Percentiles rank a stretch among this genome's conserved stretches.
These are phyloP conservation scores for Clepsis dumicolana DNA, from an alignment of 2,888 invertebrate genomes.

Conservation along the genomic window DNA sequence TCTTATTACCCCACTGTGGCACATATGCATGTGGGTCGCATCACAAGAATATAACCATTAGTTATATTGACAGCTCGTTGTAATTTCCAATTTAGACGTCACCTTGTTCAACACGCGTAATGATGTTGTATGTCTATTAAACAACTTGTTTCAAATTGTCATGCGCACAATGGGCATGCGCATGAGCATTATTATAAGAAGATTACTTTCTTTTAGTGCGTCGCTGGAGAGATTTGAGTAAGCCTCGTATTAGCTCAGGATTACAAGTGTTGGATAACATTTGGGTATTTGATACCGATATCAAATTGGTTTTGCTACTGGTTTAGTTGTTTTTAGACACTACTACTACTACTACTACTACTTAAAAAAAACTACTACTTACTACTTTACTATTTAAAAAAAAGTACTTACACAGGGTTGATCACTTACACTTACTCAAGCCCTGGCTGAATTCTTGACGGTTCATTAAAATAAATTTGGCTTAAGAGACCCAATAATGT, in stretches of 20 bases:
- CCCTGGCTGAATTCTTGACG: no score
- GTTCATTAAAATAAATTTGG: no score
- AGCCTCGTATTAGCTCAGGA: constrained; percentile 30
- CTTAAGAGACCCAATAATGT: no score
- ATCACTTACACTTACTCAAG: no score
- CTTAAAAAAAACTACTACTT: no score
- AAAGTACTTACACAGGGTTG: no score
- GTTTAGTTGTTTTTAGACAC: background rate
- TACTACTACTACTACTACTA: no score
- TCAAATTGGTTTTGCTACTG: background rate
- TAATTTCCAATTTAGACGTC: constrained; percentile 63
- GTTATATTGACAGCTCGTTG: constrained; percentile 64
- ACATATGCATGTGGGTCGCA: constrained; percentile 60
- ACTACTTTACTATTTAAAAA: no score
- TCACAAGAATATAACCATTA: constrained; percentile 61
- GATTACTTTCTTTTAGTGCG: constrained; percentile 40
- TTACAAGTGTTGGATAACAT: constrained; percentile 39
- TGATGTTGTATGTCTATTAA: constrained; percentile 48
- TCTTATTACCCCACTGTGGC: constrained; percentile 7
- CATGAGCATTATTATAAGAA: constrained; percentile 31
- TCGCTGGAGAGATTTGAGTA: constrained; percentile 16
- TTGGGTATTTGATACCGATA: constrained; percentile 15
- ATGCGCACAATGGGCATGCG: constrained; percentile 35
- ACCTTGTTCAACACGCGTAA: constrained; percentile 44
- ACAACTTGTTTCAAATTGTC: constrained; percentile 43